These are phyloP conservation scores for Labia minor DNA, from an alignment of 2,888 invertebrate species.

Conservation along the genomic window DNA sequence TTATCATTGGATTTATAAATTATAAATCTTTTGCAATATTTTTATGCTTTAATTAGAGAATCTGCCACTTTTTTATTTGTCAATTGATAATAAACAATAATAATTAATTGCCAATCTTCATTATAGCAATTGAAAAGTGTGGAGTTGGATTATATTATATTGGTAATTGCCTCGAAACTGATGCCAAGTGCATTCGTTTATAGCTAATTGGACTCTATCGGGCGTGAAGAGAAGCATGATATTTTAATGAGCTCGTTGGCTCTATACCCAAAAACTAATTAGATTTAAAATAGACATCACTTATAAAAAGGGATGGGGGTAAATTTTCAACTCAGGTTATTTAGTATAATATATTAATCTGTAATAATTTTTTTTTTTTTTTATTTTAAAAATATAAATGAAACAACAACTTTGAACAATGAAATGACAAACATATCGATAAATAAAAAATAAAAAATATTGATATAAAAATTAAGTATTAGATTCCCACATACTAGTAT, in stretches of 20 bases:
- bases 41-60: no score
- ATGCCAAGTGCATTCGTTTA: background rate
- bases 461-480: no score
- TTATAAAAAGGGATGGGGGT: background rate
- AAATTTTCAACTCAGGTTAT: no score
- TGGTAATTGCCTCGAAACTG: background rate
- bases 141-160: background rate
- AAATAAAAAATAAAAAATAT: no score
- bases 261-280: background rate
- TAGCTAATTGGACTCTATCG: background rate
- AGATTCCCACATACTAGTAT: no score
- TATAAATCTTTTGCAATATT: no score
- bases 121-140: background rate
- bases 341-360: no score
- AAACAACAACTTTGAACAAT: no score
- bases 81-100: conserved; percentile 5
- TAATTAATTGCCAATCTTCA: background rate
- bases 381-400: no score
- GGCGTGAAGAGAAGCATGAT: background rate
- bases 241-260: background rate
- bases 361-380: no score
- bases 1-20: no score
- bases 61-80: background rate
- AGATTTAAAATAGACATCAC: background rate
- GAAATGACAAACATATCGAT: no score